phyloP scores from a whole-genome alignment of 2,113 vertebrate genomes.

The Paraplagusia blochii region DNA sequence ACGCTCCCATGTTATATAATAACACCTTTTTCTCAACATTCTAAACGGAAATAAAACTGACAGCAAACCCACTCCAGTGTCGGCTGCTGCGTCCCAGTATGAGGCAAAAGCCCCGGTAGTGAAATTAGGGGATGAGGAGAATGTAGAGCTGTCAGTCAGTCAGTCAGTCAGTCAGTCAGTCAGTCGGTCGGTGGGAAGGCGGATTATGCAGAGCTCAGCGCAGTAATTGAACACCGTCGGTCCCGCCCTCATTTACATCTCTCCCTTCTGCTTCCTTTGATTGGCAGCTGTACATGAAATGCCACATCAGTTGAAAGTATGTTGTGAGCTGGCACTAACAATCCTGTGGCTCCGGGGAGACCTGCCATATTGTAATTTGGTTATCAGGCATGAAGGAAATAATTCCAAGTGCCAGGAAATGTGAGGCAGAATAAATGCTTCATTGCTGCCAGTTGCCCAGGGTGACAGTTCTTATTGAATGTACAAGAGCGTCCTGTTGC shows the following conservation, averaged over 20 bases:
- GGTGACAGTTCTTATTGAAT: conserved; percentile 99
- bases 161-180: conserved; percentile 89
- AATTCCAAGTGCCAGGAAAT: conserved; percentile 99
- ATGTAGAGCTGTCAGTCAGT: conserved; percentile 85
- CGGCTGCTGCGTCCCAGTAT: conserved; percentile 63
- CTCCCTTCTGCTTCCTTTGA: conserved; percentile 80
- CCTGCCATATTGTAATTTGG: conserved; percentile 99
- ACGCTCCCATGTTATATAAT: conserved; percentile 36
- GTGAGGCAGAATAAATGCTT: conserved; percentile 99
- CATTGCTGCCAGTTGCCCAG: conserved; percentile 94
- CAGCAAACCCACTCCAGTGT: conserved; percentile 54
- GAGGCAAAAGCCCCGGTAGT: conserved; percentile 43
- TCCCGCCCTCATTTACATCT: conserved; percentile 96
- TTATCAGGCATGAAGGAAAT: conserved; percentile 99
- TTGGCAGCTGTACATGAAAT: conserved; percentile 99
- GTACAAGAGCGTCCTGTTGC: conserved; percentile 96
- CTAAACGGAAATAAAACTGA: conserved; percentile 47
- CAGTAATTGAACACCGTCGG: conserved; percentile 89
- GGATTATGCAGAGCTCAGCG: conserved; percentile 82
- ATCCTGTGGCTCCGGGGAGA: conserved; percentile 95
- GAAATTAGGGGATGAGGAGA: conserved; percentile 73
- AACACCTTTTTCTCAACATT: conserved; percentile 9
- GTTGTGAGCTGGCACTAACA: conserved; percentile 99
- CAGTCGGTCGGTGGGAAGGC: conserved; percentile 80
- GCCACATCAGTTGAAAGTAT: conserved; percentile 99